phyloP scores from a whole-genome alignment of 2,888 invertebrate species.

The Agriotes lineatus region DNA sequence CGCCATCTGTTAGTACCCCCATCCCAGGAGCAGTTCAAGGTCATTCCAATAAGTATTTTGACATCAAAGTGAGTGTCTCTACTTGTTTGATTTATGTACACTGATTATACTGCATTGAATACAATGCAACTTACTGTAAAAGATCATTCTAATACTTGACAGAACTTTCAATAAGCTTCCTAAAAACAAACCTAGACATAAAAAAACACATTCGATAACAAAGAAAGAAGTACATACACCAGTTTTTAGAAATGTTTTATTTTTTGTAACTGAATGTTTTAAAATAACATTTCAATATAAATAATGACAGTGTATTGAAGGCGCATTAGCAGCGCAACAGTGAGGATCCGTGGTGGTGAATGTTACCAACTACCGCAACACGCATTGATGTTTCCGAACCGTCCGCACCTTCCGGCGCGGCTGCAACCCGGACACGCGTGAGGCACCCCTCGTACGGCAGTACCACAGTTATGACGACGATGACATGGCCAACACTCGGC shows the following conservation, averaged over 20 bases:
- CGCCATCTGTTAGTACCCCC: no score
- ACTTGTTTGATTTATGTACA: no score
- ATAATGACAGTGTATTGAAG: constrained; percentile 59
- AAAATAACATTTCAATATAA: constrained; percentile 65
- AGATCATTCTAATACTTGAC: no score
- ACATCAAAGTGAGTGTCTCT: no score
- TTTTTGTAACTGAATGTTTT: constrained; percentile 64
- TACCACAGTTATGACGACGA: constrained; percentile 34
- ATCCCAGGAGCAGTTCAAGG: no score
- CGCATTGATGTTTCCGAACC: constrained; percentile 17
- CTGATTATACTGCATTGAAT: no score
- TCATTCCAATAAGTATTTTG: no score
- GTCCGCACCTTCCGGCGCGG: neutral
- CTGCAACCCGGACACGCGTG: constrained; percentile 16
- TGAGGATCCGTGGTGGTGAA: constrained; percentile 49
- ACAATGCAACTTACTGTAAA: no score
- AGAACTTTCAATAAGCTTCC: no score
- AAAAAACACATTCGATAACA: no score
- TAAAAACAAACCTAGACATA: no score
- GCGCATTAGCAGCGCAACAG: constrained; percentile 51
- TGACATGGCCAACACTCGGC: constrained; percentile 38
- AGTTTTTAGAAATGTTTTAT: constrained; percentile 63
- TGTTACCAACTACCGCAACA: constrained; percentile 52
- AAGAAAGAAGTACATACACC: neutral
- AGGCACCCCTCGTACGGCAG: constrained; percentile 18